Evolutionary conservation across 2,888 invertebrate species (phyloP).

Genomic region (Agrochola lota): DNA sequence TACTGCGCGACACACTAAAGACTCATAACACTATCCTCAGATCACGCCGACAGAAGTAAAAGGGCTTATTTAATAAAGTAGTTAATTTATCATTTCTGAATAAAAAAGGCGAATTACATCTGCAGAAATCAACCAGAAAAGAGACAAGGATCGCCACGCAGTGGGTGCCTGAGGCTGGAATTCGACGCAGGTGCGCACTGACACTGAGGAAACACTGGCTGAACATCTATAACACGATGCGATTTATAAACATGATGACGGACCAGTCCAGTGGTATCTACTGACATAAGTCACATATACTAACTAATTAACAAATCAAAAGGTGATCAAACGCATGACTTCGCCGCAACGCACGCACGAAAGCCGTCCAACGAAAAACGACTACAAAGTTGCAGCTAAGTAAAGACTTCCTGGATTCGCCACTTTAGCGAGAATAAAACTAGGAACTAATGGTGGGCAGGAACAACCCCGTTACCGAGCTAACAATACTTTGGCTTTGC

Average conservation of each 20-base stretch:
- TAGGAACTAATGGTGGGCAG: slow-evolving; percentile 80
- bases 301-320: slow-evolving; percentile 32
- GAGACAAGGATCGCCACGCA: background rate
- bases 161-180: background rate
- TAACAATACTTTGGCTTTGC: slow-evolving; percentile 88
- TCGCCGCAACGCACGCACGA: slow-evolving; percentile 20
- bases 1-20: slow-evolving; percentile 63
- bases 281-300: background rate
- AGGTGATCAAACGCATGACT: slow-evolving; percentile 35
- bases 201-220: background rate
- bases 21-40: slow-evolving; percentile 50
- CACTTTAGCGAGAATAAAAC: slow-evolving; percentile 81
- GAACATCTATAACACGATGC: background rate
- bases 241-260: background rate
- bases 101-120: background rate
- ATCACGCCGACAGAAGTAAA: slow-evolving; percentile 24
- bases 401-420: slow-evolving; percentile 75
- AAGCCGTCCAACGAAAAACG: slow-evolving; percentile 31
- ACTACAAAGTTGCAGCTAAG: slow-evolving; percentile 44
- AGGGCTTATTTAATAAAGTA: background rate
- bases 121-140: background rate
- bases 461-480: slow-evolving; percentile 86
- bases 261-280: background rate
- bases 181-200: background rate
- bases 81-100: background rate